A percentile compares a stretch with the other conserved stretches of the same genome.
These are phyloP conservation scores for Eulemur mongoz DNA, from an alignment of 2,797 vertebrate species.

Conservation along the genomic window DNA sequence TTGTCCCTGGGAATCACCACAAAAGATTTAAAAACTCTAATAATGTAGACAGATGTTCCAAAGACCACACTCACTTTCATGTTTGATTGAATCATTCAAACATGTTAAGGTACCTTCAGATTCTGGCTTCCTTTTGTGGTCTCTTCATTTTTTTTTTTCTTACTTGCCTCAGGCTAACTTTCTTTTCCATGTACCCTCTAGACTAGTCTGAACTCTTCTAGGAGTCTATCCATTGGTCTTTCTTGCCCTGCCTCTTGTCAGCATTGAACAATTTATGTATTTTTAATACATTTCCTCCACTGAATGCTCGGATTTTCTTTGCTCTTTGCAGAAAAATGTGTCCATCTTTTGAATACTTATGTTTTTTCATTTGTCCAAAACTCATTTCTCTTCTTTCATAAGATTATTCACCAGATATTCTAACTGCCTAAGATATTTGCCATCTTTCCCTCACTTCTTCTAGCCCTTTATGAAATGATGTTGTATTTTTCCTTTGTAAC, in stretches of 20 bases:
- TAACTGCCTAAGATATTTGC: not conserved
- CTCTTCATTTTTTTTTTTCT: not conserved
- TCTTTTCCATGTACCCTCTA: not conserved
- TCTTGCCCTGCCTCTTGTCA: not conserved
- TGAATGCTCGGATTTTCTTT: not conserved
- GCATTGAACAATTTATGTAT: not conserved
- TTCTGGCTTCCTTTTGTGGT: not conserved
- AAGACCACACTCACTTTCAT: not conserved
- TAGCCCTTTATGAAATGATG: not conserved
- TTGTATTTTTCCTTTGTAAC: not conserved
- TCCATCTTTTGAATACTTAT: not conserved
- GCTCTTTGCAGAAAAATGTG: not conserved
- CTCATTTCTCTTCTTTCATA: not conserved
- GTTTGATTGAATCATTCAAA: not conserved
- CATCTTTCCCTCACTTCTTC: not conserved
- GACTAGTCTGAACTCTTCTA: not conserved
- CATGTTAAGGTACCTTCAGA: not conserved
- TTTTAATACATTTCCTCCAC: not conserved
- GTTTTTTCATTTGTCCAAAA: not conserved
- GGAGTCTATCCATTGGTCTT: not conserved
- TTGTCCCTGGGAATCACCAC: not conserved
- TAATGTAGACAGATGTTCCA: not conserved
- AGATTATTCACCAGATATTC: not conserved
- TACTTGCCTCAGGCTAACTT: not conserved
- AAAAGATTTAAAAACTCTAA: not conserved